These are phyloP conservation scores for Lysiphlebus fabarum DNA, from an alignment of 1,140 invertebrate species.

Conservation along the genomic window DNA sequence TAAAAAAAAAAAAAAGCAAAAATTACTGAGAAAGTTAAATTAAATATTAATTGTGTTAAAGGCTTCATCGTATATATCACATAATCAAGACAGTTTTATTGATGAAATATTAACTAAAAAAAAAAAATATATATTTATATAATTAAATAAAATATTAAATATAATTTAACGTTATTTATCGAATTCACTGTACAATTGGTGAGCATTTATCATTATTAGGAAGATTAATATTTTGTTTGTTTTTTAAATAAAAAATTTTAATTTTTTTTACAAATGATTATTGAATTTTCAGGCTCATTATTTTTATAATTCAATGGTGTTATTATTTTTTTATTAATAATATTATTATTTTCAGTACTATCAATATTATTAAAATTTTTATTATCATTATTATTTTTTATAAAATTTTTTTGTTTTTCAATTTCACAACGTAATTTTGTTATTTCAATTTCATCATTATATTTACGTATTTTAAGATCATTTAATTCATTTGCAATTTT, in stretches of 20 bases:
- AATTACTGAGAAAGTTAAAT: constrained; percentile 16
- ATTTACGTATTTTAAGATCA: constrained; percentile 34
- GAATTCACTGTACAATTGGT: too few relatives aligned
- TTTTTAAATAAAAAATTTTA: constrained; percentile 30
- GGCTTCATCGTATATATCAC: constrained; percentile 43
- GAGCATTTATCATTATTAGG: too few relatives aligned
- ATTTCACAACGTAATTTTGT: constrained; percentile 36
- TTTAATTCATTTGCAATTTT: constrained; percentile 39
- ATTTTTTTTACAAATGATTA: constrained; percentile 36
- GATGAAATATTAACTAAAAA: constrained; percentile 12
- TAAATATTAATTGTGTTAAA: constrained; percentile 42
- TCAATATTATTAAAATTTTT: constrained; percentile 40
- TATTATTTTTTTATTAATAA: constrained; percentile 27
- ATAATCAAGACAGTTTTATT: constrained; percentile 43
- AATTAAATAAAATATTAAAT: too few relatives aligned
- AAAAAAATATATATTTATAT: too few relatives aligned
- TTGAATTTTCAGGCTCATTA: constrained; percentile 27
- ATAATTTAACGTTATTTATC: too few relatives aligned
- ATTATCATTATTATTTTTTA: constrained; percentile 25
- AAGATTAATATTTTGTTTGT: background rate
- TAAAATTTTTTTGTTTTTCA: constrained; percentile 29
- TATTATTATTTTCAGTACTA: constrained; percentile 43
- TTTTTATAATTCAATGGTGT: constrained; percentile 35
- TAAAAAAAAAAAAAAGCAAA: constrained; percentile 31
- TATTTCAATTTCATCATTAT: constrained; percentile 36